phyloP scores from a whole-genome alignment of 2,113 vertebrate genomes.

The Puma concolor region DNA sequence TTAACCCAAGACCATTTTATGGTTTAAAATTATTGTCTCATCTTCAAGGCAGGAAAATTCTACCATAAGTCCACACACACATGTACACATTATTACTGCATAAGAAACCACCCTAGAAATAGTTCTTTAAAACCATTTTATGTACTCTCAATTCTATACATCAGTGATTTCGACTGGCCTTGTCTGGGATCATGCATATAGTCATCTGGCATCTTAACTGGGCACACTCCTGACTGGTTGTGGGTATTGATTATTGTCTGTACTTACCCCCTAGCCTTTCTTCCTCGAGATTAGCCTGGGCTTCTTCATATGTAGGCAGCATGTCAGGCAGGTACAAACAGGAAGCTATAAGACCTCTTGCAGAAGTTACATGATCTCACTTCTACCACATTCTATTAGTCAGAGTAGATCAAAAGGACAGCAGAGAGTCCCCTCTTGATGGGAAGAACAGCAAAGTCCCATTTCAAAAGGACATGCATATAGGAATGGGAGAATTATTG shows the following conservation, averaged over 20 bases:
- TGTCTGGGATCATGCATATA: not conserved
- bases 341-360: not conserved
- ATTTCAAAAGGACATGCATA: not conserved
- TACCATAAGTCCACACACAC: not conserved
- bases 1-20: conserved; percentile 1
- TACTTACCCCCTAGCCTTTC: not conserved
- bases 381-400: not conserved
- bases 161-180: not conserved
- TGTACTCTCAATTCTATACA: not conserved
- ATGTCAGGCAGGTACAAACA: not conserved
- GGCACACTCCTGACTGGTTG: not conserved
- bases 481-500: not conserved
- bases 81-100: not conserved
- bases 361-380: not conserved
- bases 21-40: conserved; percentile 34
- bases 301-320: not conserved
- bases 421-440: not conserved
- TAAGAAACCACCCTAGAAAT: conserved; percentile 14
- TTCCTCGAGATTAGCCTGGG: not conserved
- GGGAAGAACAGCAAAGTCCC: not conserved
- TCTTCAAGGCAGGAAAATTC: not conserved
- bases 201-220: not conserved
- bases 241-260: not conserved
- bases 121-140: not conserved
- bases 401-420: conserved; percentile 30